phyloP scores from a whole-genome alignment of 2,888 invertebrate species.

The Hemithea aestivaria region DNA sequence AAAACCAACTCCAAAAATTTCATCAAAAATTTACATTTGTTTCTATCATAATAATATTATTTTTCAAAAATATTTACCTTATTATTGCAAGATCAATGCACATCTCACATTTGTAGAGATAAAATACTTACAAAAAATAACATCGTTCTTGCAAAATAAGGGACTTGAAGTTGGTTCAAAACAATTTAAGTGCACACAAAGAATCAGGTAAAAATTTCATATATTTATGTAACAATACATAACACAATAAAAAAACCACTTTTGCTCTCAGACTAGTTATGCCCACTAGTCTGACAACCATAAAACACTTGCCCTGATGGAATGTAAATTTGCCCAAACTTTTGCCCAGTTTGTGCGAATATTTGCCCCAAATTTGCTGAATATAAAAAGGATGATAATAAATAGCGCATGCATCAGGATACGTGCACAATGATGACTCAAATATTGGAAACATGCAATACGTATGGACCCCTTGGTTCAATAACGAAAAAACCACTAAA shows the following conservation, averaged over 20 bases:
- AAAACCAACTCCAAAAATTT: conserved; percentile 8
- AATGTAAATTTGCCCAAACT: conserved; percentile 4
- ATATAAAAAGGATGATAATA: conserved; percentile 26
- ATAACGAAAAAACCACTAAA: too few relatives aligned
- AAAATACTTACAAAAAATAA: too few relatives aligned
- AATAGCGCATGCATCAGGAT: conserved; percentile 57
- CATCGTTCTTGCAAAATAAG: too few relatives aligned
- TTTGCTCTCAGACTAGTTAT: background rate
- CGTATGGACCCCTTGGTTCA: conserved; percentile 51
- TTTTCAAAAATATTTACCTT: too few relatives aligned
- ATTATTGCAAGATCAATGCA: too few relatives aligned
- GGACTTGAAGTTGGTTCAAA: conserved; percentile 4
- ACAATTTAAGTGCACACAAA: conserved; percentile 2
- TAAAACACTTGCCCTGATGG: conserved; percentile 8
- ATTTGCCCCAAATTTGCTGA: conserved; percentile 10
- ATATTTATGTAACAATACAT: conserved; percentile 1
- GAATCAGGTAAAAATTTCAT: conserved; percentile 6
- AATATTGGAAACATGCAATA: conserved; percentile 50
- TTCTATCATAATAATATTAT: too few relatives aligned
- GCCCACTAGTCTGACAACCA: background rate
- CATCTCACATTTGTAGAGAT: too few relatives aligned
- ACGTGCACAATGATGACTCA: conserved; percentile 42
- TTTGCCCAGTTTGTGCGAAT: conserved; percentile 13
- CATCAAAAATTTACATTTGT: background rate
- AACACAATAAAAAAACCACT: too few relatives aligned